Conservation (phyloP, 2,888 invertebrate genomes). For the Drosophila kokeensis region DNA sequence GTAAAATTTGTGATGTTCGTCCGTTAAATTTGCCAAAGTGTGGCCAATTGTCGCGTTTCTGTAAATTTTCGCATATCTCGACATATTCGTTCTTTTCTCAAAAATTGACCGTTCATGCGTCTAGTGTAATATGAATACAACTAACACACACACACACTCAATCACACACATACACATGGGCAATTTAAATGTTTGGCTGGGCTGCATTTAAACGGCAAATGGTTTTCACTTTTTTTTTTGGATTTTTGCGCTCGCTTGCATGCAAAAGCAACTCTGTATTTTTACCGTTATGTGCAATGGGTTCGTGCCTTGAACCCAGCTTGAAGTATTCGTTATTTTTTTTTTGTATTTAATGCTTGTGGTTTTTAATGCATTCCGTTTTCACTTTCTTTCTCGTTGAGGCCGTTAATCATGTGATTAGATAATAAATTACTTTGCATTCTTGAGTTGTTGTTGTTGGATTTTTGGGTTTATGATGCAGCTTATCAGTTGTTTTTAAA, state of each 20-base stretch:
- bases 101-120: neutral
- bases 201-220: conserved; percentile 47
- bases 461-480: conserved; percentile 47
- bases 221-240: conserved; percentile 41
- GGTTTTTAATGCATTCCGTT: conserved; percentile 35
- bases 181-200: conserved; percentile 21
- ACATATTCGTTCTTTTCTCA: conserved; percentile 39
- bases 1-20: conserved; percentile 38
- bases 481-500: conserved; percentile 49
- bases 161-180: conserved; percentile 11
- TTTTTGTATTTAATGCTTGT: conserved; percentile 28
- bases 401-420: conserved; percentile 66
- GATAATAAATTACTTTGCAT: conserved; percentile 57
- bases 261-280: conserved; percentile 47
- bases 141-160: neutral
- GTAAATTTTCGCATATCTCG: conserved; percentile 29
- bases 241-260: conserved; percentile 49
- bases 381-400: conserved; percentile 55
- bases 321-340: conserved; percentile 13
- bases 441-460: conserved; percentile 21
- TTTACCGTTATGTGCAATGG: conserved; percentile 48
- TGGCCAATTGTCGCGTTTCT: conserved; percentile 56
- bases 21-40: conserved; percentile 67
- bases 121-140: neutral
- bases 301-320: conserved; percentile 58